phyloP scores from a whole-genome alignment of 2,113 vertebrate genomes.

The Pogonocichla stellata region DNA sequence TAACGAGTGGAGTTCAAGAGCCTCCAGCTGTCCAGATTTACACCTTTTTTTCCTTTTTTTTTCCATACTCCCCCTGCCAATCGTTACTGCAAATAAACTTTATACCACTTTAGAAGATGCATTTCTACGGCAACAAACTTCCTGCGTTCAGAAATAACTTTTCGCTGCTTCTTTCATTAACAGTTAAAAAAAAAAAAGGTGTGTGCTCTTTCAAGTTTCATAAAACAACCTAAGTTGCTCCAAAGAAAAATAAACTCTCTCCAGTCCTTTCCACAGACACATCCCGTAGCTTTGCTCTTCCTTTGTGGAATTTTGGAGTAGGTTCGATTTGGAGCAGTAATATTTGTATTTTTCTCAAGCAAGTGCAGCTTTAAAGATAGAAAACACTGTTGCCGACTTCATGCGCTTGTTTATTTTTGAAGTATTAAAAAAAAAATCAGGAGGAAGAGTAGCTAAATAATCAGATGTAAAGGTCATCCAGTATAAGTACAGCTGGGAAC shows the following conservation, averaged over 20 bases:
- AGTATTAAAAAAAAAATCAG: neutral
- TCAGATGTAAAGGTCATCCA: conserved; percentile 74
- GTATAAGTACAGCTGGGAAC: conserved; percentile 64
- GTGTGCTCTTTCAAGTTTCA: neutral
- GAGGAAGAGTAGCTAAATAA: conserved; percentile 64
- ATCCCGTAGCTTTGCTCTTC: neutral
- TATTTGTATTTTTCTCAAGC: neutral
- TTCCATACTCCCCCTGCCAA: neutral
- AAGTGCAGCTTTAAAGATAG: neutral
- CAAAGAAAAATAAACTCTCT: neutral
- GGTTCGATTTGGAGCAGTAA: neutral
- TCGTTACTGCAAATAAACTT: conserved; percentile 62
- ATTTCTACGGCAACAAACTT: conserved; percentile 37
- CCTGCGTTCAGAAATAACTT: conserved; percentile 45
- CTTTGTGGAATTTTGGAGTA: neutral
- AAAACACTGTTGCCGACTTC: neutral
- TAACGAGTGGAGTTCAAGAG: conserved; percentile 84
- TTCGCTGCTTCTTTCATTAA: neutral
- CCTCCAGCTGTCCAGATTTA: conserved; percentile 85
- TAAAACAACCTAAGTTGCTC: neutral
- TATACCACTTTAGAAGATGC: neutral
- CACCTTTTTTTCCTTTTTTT: conserved; percentile 54
- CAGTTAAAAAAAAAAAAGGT: too few species aligned
- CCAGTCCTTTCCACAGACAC: neutral
- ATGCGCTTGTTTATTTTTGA: neutral